Evolutionary conservation across 2,888 invertebrate genomes (phyloP), one percentile per base, ranked within the genome.

Genomic region (Phragmatobia fuliginosa): DNA sequence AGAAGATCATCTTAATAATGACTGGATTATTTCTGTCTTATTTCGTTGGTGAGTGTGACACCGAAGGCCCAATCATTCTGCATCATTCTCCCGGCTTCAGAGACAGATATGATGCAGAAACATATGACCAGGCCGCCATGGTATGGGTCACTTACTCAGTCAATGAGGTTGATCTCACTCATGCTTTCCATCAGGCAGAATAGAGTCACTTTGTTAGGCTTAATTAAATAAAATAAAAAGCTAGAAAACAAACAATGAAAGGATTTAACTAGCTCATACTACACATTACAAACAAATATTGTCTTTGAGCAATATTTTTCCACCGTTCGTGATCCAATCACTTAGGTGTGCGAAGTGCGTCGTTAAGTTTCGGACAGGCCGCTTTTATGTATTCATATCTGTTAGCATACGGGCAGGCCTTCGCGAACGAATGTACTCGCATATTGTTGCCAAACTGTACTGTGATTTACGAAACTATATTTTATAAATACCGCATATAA

Each of bases 351-450:
- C 73, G 78, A 73, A 78, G 79, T 75, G 76, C 74, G 78, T 78
- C 74, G 77, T 75, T 62, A 56, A 31, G 38, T 70, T 72, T 76
- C 71, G 67, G 75, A 74, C 74, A 70, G 67, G 74, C 72, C 71
- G 78, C 79, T 76, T 74, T 78, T 83, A 85, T 84, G 81, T 82
- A 81, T 72, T 72, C 82, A 85, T 83, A 82, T 75, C 67, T 70
- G 66, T 62, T 72, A 83, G 72, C 89, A 85, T 87, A 88, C 84
- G 87, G 84, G 65, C 67, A 83, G 79, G 85, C 87, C 88, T 85
- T 89, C 78, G 84, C 76, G 71, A 73, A 58, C 72, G 79, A 89
- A 85, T 86, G 85, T 82, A 78, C 74, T 64, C 74, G 79, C 87
- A 87, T 88, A 87, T 87, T 88, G 85, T 84, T 80, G 82, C 78